These are phyloP conservation scores for Hippocampus mohnikei DNA, from an alignment of 2,113 vertebrate species.

Conservation along the genomic window DNA sequence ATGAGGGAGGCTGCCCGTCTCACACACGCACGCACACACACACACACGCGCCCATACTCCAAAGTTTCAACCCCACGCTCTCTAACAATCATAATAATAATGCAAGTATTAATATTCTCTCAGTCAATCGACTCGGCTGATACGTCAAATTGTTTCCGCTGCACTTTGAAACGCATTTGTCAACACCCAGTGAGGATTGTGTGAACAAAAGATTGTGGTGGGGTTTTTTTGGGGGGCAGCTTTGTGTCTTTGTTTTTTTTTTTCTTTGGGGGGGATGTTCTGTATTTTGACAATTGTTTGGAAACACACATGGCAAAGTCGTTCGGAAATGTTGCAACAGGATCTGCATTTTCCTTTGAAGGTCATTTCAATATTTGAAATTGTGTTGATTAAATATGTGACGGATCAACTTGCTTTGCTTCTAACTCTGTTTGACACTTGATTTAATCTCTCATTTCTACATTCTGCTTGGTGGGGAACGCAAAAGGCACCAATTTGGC, in stretches of 20 bases:
- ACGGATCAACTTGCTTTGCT: too few species aligned
- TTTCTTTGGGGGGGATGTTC: not conserved
- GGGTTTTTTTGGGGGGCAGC: too few species aligned
- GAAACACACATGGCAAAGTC: not conserved
- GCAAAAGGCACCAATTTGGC: too few species aligned
- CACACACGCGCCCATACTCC: too few species aligned
- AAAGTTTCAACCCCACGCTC: not conserved
- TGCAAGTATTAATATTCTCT: slow-evolving; percentile 15
- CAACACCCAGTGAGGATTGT: not conserved
- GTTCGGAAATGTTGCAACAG: not conserved
- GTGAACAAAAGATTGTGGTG: not conserved
- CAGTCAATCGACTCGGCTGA: slow-evolving; percentile 15
- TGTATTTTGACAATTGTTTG: not conserved
- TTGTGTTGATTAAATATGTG: too few species aligned
- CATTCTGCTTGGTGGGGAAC: too few species aligned
- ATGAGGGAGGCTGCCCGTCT: slow-evolving; percentile 52
- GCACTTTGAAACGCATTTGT: not conserved
- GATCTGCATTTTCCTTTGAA: too few species aligned
- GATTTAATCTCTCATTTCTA: too few species aligned
- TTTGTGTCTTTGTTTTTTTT: not conserved
- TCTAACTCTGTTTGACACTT: too few species aligned
- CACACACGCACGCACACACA: slow-evolving; percentile 57
- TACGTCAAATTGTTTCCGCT: not conserved
- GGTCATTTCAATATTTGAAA: too few species aligned
- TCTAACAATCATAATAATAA: not conserved